These are phyloP conservation scores for Diplogasteroides magnus DNA, from an alignment of 1,140 invertebrate genomes.

Conservation along the genomic window DNA sequence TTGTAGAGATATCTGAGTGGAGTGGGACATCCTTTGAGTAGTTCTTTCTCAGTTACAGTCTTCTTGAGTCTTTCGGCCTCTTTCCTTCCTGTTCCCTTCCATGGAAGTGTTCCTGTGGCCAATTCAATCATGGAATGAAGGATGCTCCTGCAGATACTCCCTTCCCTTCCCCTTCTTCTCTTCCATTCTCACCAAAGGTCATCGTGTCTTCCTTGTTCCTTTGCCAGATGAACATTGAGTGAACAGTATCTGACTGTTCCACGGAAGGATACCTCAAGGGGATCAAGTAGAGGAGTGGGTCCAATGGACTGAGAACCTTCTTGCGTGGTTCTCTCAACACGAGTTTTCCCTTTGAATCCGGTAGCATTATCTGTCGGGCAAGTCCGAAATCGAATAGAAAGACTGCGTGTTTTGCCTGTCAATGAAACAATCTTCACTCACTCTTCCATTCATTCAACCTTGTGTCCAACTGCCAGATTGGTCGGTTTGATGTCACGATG, in stretches of 20 bases:
- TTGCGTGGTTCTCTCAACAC: conserved; percentile 36
- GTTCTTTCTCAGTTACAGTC: conserved; percentile 25
- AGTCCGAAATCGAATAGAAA: conserved; percentile 48
- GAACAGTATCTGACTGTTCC: conserved; percentile 97
- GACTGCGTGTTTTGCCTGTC: conserved; percentile 18
- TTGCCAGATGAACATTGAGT: conserved; percentile 95
- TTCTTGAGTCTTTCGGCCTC: conserved; percentile 35
- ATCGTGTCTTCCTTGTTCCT: conserved; percentile 64
- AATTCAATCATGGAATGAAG: conserved; percentile 67
- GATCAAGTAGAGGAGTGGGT: neutral
- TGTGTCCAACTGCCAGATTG: conserved; percentile 40
- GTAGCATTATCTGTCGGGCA: conserved; percentile 41
- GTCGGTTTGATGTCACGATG: conserved; percentile 49
- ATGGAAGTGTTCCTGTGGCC: conserved; percentile 92
- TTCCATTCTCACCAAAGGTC: conserved; percentile 72
- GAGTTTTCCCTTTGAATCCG: conserved; percentile 28
- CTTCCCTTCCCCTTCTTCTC: neutral
- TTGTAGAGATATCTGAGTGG: neutral
- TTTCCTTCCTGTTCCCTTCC: conserved; percentile 60
- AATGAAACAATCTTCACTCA: neutral
- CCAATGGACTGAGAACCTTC: conserved; percentile 18
- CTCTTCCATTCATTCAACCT: neutral
- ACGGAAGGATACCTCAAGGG: conserved; percentile 57
- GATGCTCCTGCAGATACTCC: conserved; percentile 63
- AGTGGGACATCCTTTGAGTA: conserved; percentile 7